Conservation (phyloP, 1,140 invertebrate species). For the Drosophila truncata region DNA sequence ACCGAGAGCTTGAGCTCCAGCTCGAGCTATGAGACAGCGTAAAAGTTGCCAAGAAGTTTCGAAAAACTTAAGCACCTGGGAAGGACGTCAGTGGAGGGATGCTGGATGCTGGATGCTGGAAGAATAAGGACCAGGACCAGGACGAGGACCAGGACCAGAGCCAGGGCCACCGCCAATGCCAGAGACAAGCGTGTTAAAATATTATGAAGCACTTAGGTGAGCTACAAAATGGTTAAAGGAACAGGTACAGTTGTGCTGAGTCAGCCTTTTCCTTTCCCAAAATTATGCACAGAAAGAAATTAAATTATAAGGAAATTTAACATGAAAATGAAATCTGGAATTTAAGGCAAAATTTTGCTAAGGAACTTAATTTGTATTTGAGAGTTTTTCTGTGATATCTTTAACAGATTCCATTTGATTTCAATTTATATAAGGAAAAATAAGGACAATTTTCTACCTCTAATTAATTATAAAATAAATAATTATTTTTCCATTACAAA, state of each 20-base stretch:
- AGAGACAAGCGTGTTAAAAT: constrained; percentile 73
- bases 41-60: constrained; percentile 76
- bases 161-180: constrained; percentile 15
- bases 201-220: constrained; percentile 78
- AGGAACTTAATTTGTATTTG: not conserved
- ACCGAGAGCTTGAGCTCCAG: constrained; percentile 25
- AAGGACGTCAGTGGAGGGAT: constrained; percentile 5
- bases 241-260: constrained; percentile 55
- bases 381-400: too few relatives aligned
- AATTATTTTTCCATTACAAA: too few relatives aligned
- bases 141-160: not conserved
- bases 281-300: constrained; percentile 5
- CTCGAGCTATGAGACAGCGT: constrained; percentile 52
- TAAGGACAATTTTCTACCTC: too few relatives aligned
- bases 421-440: too few relatives aligned
- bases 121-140: not conserved
- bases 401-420: not conserved
- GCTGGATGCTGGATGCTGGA: too few relatives aligned
- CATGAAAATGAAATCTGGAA: not conserved
- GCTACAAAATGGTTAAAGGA: constrained; percentile 57
- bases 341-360: not conserved
- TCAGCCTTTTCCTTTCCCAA: not conserved
- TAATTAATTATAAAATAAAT: too few relatives aligned
- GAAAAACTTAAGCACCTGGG: constrained; percentile 71
- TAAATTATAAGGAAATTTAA: not conserved